These are phyloP conservation scores for Mactra quadrangularis DNA, from an alignment of 1,140 invertebrate species.

Conservation along the genomic window DNA sequence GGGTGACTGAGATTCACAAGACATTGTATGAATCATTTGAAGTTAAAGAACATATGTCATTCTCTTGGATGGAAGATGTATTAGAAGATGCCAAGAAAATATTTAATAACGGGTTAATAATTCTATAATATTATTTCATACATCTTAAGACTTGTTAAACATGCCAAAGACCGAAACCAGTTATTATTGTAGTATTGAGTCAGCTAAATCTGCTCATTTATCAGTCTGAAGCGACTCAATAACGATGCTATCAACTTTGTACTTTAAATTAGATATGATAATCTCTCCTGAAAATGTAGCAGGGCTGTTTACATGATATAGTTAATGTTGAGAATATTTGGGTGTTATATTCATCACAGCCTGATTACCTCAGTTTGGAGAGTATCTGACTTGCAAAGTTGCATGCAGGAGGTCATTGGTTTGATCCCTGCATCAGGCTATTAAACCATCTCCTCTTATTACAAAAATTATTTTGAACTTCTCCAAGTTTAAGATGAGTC, in stretches of 20 bases:
- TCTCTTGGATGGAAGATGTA: slow-evolving; percentile 29
- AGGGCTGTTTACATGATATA: too few species aligned
- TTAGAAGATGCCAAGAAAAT: slow-evolving; percentile 48
- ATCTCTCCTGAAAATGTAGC: neutral
- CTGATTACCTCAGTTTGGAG: too few species aligned
- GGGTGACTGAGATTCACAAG: slow-evolving; percentile 3
- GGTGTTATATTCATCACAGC: too few species aligned
- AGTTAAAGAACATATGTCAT: neutral
- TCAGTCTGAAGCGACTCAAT: neutral
- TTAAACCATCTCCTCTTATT: too few species aligned
- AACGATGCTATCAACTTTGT: neutral
- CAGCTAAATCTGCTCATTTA: neutral
- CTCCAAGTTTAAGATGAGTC: too few species aligned
- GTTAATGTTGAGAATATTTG: too few species aligned
- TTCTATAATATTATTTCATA: neutral
- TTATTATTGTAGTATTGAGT: neutral
- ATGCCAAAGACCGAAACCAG: neutral
- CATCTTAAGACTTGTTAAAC: neutral
- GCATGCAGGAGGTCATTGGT: too few species aligned
- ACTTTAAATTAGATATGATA: neutral
- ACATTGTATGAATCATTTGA: neutral
- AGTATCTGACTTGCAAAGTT: too few species aligned
- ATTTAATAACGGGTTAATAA: slow-evolving; percentile 13
- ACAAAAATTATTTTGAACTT: too few species aligned
- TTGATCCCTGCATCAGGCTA: too few species aligned